Base-by-base conservation (phyloP, 1,140 invertebrate genomes). In the Coelopa frigida region DNA sequence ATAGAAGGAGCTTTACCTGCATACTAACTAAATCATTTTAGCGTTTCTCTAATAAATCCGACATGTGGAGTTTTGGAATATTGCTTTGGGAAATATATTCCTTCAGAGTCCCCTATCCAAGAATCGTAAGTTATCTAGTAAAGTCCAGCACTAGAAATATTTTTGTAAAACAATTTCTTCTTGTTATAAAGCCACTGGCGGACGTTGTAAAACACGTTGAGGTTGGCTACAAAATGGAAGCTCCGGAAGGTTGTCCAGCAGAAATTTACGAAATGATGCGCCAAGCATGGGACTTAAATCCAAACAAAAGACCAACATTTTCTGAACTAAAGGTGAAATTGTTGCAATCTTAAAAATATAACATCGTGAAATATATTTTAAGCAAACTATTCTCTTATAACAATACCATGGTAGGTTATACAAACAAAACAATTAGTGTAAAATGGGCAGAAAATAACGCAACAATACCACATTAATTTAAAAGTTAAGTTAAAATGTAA, bases 1-100 rank as follows among this genome's bases (percentile, higher is more conserved):
- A 26, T 26, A 41, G n/a, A 24, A 24, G 7, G 38, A 46, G 24
- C 36, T 27, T 26, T 29, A 35, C 37, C 36, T 41, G 12, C 4
- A 35, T 26, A 6, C 41, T n/a, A n/a, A n/a, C n/a, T n/a, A n/a
- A n/a, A n/a, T n/a, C n/a, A n/a, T 50, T 42, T 12, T 12, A 70
- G 63, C 56, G 62, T 79, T 96, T 97, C 75, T 97, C 95, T 45
- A 98, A 94, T 71, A 99, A 99, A 78, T 98, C 94, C 54, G 97
- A 99, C 70, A 95, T 99, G 87, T 99, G 97, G 97, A 97, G 93
- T 72, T 99, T 97, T 78, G 97, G 96, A 38, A 94, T 99, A 70
- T 77, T 99, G 29, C 73, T 99, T 2, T 99, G 96, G 96, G 97
- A 99, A 76, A 97, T 99, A 51, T 99, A 98, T 73, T 97, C 94